These are phyloP conservation scores for Hypotaenidia okinawae DNA, from an alignment of 2,797 vertebrate genomes.

Conservation along the genomic window DNA sequence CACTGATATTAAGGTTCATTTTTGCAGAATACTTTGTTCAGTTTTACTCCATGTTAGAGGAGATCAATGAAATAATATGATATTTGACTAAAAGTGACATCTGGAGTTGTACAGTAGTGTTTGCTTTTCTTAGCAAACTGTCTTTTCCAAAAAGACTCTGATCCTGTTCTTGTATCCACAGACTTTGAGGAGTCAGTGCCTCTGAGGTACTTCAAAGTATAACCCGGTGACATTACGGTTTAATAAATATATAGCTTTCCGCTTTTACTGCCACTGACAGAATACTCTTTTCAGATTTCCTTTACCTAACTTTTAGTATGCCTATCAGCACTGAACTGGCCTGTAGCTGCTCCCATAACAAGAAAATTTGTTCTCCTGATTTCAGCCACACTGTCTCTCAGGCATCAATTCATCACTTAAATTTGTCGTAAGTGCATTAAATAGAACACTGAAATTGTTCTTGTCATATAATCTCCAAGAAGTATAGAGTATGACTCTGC, in stretches of 20 bases:
- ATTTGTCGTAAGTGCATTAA: constrained; percentile 74
- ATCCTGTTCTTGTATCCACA: constrained; percentile 41
- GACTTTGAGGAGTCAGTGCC: constrained; percentile 21
- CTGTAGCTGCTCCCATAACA: constrained; percentile 71
- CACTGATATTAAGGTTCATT: constrained; percentile 16
- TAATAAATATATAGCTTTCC: constrained; percentile 73
- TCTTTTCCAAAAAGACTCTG: constrained; percentile 39
- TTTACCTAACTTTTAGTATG: constrained; percentile 56
- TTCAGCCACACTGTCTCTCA: constrained; percentile 71
- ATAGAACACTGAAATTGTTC: constrained; percentile 76
- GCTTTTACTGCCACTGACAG: constrained; percentile 50
- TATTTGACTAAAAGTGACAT: constrained; percentile 35
- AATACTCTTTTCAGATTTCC: constrained; percentile 62
- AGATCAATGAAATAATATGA: constrained; percentile 34
- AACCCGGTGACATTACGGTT: constrained; percentile 66
- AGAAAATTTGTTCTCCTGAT: constrained; percentile 72
- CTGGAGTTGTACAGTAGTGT: constrained; percentile 5
- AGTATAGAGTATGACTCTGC: constrained; percentile 65
- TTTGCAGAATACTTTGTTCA: constrained; percentile 21
- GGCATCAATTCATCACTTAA: constrained; percentile 76
- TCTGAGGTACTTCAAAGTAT: constrained; percentile 56
- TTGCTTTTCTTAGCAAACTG: constrained; percentile 45
- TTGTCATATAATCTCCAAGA: constrained; percentile 75
- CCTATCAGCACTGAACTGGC: constrained; percentile 68
- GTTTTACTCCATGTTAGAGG: constrained; percentile 22